Conservation (phyloP, 2,113 vertebrate genomes). For the Halcyon malimbica region DNA sequence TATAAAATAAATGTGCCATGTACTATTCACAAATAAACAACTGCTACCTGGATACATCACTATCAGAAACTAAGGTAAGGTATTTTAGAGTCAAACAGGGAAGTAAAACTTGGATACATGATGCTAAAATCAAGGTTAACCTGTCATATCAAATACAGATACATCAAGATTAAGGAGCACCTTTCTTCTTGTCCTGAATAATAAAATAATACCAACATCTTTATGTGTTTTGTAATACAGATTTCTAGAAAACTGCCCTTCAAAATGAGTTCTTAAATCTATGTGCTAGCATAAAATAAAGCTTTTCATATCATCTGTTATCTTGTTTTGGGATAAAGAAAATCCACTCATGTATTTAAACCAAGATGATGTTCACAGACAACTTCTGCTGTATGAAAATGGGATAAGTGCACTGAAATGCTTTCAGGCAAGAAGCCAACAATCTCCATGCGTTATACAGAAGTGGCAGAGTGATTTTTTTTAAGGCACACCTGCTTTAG, state of each 20-base stretch:
- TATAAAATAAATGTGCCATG: not conserved
- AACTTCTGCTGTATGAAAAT: conserved; percentile 24
- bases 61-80: not conserved
- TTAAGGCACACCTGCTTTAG: conserved; percentile 42
- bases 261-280: not conserved
- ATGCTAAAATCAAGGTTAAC: conserved; percentile 24
- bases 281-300: conserved; percentile 26
- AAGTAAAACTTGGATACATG: conserved; percentile 7
- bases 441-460: not conserved
- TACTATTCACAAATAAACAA: not conserved
- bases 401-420: conserved; percentile 29
- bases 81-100: not conserved
- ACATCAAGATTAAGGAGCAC: conserved; percentile 4
- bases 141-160: conserved; percentile 26
- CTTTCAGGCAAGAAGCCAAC: conserved; percentile 37
- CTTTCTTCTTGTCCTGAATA: conserved; percentile 12
- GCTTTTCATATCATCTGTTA: conserved; percentile 19
- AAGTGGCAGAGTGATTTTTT: conserved; percentile 53
- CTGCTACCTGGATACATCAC: not conserved
- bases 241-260: conserved; percentile 36
- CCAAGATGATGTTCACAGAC: conserved; percentile 20
- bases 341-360: conserved; percentile 39
- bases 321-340: conserved; percentile 46
- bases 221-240: conserved; percentile 5
- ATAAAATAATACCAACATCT: conserved; percentile 19